phyloP scores from a whole-genome alignment of 2,797 vertebrate species.

The Sebastiscus albofasciatus region DNA sequence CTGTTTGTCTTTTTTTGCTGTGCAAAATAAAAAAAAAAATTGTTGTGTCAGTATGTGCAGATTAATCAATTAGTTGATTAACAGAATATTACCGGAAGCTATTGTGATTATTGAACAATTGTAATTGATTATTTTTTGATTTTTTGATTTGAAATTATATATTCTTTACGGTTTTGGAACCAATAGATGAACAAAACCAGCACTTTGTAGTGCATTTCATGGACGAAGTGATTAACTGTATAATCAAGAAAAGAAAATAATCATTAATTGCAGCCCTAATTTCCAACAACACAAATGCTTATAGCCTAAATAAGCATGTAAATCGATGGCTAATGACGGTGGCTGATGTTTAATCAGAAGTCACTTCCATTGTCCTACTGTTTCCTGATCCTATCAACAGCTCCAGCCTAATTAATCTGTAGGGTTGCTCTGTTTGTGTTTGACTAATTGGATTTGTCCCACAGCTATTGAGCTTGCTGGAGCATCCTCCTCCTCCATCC shows the following conservation, averaged over 20 bases:
- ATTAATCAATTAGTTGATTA: fast-evolving
- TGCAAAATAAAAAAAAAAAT: background rate
- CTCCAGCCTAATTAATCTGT: constrained; percentile 27
- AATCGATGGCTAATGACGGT: background rate
- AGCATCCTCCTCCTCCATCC: background rate
- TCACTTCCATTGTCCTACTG: background rate
- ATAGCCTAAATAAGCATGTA: background rate
- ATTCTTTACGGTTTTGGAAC: fast-evolving
- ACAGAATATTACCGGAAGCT: too few relatives aligned
- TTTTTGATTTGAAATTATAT: fast-evolving
- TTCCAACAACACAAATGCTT: too few relatives aligned
- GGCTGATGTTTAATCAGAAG: background rate
- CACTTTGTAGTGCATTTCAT: background rate
- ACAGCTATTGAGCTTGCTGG: constrained; percentile 25
- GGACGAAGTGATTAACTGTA: background rate
- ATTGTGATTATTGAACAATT: too few relatives aligned
- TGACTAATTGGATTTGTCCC: constrained; percentile 63
- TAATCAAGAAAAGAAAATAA: background rate
- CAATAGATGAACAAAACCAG: background rate
- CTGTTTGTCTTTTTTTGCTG: background rate
- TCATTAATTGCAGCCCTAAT: background rate
- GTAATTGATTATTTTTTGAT: too few relatives aligned
- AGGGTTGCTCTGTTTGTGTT: constrained; percentile 24
- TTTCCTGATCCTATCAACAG: constrained; percentile 7
- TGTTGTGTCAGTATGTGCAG: background rate